Conservation (phyloP, 2,113 vertebrate genomes). For the Quiscalus mexicanus region DNA sequence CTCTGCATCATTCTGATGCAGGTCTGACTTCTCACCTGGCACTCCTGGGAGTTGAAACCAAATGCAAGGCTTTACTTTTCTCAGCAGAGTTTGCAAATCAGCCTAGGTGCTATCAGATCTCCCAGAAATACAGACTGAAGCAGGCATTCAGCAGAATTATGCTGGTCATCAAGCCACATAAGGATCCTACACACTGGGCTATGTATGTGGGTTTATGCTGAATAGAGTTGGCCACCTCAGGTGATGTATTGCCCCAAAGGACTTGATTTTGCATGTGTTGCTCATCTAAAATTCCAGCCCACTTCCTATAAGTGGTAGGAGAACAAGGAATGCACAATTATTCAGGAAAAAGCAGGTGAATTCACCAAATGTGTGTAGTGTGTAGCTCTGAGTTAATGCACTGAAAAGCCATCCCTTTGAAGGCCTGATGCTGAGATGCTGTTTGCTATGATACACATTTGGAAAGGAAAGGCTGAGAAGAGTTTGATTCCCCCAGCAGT, state of each 20-base stretch:
- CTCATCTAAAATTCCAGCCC: not conserved
- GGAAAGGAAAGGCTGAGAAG: not conserved
- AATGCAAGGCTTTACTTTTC: not conserved
- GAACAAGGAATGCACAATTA: not conserved
- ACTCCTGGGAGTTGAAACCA: not conserved
- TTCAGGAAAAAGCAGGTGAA: not conserved
- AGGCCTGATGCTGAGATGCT: not conserved
- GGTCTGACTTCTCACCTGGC: slow-evolving; percentile 22
- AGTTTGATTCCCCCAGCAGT: not conserved
- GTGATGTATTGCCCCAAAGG: not conserved
- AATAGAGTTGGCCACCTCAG: not conserved
- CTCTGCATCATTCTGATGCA: slow-evolving; percentile 23
- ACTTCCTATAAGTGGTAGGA: not conserved
- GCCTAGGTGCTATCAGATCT: not conserved
- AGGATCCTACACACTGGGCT: not conserved
- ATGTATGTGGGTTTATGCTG: not conserved
- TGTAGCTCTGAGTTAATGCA: not conserved
- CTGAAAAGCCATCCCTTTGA: not conserved
- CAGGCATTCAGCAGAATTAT: not conserved
- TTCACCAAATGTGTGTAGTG: not conserved
- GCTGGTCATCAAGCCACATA: not conserved
- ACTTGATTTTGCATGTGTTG: slow-evolving; percentile 6
- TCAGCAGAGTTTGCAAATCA: not conserved
- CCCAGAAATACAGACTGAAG: not conserved
- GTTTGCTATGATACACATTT: not conserved